Percentiles rank a stretch among this genome's conserved stretches.
Evolutionary conservation across 2,113 vertebrate species (phyloP).

Genomic region (Petrocephalus microphthalmus): DNA sequence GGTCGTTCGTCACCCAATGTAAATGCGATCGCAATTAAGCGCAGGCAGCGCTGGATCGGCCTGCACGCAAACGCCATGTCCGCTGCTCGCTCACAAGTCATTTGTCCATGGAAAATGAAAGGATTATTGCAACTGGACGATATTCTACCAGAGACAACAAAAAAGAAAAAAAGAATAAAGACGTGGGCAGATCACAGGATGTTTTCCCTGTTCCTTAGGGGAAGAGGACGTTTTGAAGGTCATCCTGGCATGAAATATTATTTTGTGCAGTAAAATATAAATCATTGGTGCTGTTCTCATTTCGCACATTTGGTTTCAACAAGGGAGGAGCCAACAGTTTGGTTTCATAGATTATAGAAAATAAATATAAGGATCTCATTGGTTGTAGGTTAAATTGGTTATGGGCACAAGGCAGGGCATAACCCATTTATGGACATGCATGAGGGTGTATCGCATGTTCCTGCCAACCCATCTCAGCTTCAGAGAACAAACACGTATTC

Average conservation of each 20-base stretch:
- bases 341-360: background rate
- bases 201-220: background rate
- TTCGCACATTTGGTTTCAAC: background rate
- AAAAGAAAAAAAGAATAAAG: background rate
- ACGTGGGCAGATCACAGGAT: background rate
- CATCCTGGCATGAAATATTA: background rate
- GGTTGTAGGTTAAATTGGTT: background rate
- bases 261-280: background rate
- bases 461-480: background rate
- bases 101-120: background rate
- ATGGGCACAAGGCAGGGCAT: background rate
- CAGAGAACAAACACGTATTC: background rate
- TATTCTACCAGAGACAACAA: background rate
- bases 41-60: constrained; percentile 45
- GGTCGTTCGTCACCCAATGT: constrained; percentile 60
- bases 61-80: background rate
- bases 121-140: background rate
- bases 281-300: background rate
- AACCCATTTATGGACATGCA: background rate
- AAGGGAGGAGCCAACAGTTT: background rate
- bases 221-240: background rate
- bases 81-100: background rate
- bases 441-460: no score
- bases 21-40: constrained; percentile 61
- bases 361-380: background rate